Conservation (phyloP, 2,888 invertebrate genomes). For the Amiota minor region DNA sequence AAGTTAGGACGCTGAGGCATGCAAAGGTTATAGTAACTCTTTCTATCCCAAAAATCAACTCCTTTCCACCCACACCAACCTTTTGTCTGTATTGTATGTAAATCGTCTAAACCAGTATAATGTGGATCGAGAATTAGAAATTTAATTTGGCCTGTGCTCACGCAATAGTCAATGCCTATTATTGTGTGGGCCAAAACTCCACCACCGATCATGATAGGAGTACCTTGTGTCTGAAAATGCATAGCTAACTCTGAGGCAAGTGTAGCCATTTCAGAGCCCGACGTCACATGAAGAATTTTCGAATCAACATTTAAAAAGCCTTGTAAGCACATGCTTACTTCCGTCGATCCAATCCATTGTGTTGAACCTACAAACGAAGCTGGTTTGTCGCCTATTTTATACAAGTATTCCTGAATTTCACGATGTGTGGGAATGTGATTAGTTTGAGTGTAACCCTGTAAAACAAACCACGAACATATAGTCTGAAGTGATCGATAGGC, state of each 20-base stretch:
- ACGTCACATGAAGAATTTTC: constrained; percentile 88
- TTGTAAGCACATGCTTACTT: constrained; percentile 94
- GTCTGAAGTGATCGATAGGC: constrained; percentile 98
- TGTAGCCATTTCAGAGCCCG: constrained; percentile 86
- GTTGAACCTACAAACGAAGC: constrained; percentile 88
- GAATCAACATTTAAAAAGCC: constrained; percentile 83
- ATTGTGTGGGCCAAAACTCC: constrained; percentile 98
- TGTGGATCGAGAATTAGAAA: constrained; percentile 99
- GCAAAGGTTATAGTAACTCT: constrained; percentile 96
- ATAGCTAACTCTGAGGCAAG: constrained; percentile 87
- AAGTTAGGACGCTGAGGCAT: constrained; percentile 80
- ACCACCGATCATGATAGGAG: constrained; percentile 99
- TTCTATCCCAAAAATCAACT: constrained; percentile 94
- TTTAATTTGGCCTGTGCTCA: constrained; percentile 83
- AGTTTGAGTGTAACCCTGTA: constrained; percentile 83
- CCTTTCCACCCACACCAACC: constrained; percentile 99
- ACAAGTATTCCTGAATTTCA: constrained; percentile 94
- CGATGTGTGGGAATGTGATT: constrained; percentile 83
- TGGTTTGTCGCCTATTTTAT: constrained; percentile 94
- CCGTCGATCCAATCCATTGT: constrained; percentile 99
- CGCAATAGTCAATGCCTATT: constrained; percentile 92
- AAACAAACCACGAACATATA: constrained; percentile 94
- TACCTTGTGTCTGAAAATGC: constrained; percentile 94
- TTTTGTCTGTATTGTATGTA: constrained; percentile 82
- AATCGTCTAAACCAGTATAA: constrained; percentile 91